Evolutionary conservation across 2,113 vertebrate species (phyloP).

Genomic region (Phaethornis superciliosus): DNA sequence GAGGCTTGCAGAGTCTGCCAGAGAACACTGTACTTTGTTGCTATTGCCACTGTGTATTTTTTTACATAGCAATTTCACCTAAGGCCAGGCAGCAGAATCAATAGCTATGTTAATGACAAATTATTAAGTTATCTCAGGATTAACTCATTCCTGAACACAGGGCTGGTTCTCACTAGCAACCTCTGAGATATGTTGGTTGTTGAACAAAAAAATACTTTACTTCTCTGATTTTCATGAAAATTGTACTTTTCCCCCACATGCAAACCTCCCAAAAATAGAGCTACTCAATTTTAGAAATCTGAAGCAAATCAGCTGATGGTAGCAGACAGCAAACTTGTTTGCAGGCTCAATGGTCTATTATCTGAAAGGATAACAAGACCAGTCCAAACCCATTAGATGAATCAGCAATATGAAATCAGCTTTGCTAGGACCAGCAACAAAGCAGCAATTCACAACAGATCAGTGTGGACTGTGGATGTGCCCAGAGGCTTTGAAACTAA

Average conservation of each 20-base stretch:
- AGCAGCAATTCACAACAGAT: constrained; percentile 13
- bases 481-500: constrained; percentile 23
- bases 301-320: constrained; percentile 19
- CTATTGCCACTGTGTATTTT: neutral
- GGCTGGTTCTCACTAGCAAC: neutral
- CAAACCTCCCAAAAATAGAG: neutral
- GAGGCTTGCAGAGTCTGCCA: constrained; percentile 14
- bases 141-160: neutral
- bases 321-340: constrained; percentile 27
- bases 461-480: neutral
- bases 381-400: neutral
- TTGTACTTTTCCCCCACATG: neutral
- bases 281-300: neutral
- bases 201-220: neutral
- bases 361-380: constrained; percentile 30
- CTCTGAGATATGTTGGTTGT: neutral
- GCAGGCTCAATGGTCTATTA: constrained; percentile 8
- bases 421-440: constrained; percentile 37
- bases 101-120: neutral
- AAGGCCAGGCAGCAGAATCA: constrained; percentile 6
- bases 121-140: neutral
- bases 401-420: constrained; percentile 38
- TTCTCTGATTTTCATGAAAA: neutral
- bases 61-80: neutral
- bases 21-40: constrained; percentile 28